phyloP scores from a whole-genome alignment of 1,140 invertebrate species.

The Drosophila mayri region DNA sequence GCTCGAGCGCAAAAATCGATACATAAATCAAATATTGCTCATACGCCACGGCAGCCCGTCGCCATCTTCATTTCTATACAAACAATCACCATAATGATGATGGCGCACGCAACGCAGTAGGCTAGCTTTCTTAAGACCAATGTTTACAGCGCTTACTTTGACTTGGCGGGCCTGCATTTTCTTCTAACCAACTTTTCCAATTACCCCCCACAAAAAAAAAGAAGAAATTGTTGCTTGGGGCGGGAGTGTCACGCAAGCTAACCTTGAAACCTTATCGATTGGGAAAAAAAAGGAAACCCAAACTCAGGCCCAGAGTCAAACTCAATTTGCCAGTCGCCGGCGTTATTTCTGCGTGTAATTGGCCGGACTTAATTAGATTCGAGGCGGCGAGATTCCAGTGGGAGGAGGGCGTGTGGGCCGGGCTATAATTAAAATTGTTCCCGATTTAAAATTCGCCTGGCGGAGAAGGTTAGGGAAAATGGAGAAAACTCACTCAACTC shows the following conservation, averaged over 20 bases:
- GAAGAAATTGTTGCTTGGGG: constrained; percentile 28
- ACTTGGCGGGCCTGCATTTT: constrained; percentile 17
- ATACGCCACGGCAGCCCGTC: constrained; percentile 56
- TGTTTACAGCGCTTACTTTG: constrained; percentile 16
- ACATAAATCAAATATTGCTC: constrained; percentile 57
- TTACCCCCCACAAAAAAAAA: not conserved
- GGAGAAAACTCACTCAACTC: not conserved
- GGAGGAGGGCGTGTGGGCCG: not conserved
- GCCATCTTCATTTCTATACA: constrained; percentile 24
- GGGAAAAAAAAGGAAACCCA: not conserved
- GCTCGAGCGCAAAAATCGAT: constrained; percentile 32
- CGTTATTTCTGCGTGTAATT: constrained; percentile 52
- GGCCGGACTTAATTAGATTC: constrained; percentile 57
- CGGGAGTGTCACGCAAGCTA: constrained; percentile 38
- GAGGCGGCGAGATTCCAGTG: constrained; percentile 8
- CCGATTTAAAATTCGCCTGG: constrained; percentile 39
- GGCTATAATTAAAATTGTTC: constrained; percentile 46
- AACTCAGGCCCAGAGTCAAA: constrained; percentile 7
- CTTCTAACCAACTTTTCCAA: constrained; percentile 36
- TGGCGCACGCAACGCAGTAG: constrained; percentile 35
- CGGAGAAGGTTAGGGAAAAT: not conserved
- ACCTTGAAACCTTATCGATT: constrained; percentile 76
- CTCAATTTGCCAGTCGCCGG: constrained; percentile 35
- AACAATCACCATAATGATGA: constrained; percentile 48
- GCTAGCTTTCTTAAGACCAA: not conserved